Base-by-base conservation (phyloP, 2,888 invertebrate species). In the Callinectes sapidus region DNA sequence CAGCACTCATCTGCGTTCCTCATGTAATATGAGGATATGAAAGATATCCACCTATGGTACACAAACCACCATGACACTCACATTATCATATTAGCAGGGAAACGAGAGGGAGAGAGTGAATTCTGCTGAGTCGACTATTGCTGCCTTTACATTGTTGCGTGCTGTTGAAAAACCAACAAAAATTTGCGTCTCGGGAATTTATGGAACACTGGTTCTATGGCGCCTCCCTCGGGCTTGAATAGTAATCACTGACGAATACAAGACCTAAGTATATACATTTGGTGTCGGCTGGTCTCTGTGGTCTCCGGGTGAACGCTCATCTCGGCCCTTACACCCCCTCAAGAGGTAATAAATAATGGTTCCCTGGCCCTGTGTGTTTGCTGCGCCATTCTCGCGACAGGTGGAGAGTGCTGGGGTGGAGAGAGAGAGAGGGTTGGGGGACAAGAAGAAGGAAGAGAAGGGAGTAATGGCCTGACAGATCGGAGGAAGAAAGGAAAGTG, bases 141-240 rank as follows among this genome's bases (percentile, higher is more conserved):
- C 61, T 18, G 23, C 61, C 61, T 61, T 61, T 61, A 10, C 61
- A 61, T 61, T 16, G 16, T 18, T 18, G 61, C 18, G 18, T 61
- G 61, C 18, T 2, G 61, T 5, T 16, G 23, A 61, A 61, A 61
- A 61, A 61, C 16, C 5, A 61, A 61, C 18, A 61, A 8, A 71
- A 71, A 71, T 61, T 23, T n/a, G 71, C 71, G 14, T 81, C 16
- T 81, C 32, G 81, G 5, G 13, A 35, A 81, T 81, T 81, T 81
- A 81, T 81, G 81, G 13, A 81, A 81, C 81, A 81, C 81, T n/a
- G 81, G 28, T 32, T 81, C 81, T 71, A n/a, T 71, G 28, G 3
- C 32, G 8, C 35, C 32, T 81, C 81, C 81, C 35, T 81, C 32
- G 16, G 81, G 81, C 81, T 32, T 81, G 81, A 81, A 81, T 81